Evolutionary conservation across 2,113 vertebrate genomes (phyloP).

Genomic region (Zootoca vivipara): DNA sequence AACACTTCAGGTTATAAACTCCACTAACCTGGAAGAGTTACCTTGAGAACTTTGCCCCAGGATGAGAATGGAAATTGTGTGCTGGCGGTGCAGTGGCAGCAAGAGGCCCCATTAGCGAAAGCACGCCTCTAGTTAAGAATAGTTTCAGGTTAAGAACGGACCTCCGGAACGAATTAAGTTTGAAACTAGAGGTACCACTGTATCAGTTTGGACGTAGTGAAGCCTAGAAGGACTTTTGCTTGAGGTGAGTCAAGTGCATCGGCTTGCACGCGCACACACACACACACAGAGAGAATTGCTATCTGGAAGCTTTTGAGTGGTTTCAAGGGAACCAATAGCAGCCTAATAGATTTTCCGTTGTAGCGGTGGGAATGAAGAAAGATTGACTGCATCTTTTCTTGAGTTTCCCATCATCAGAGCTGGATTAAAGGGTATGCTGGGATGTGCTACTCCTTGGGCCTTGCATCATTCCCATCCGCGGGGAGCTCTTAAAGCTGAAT

Average conservation of each 20-base stretch:
- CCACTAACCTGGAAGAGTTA: no score
- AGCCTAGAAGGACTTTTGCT: neutral
- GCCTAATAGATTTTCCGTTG: neutral
- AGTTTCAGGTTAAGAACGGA: no score
- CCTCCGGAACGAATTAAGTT: no score
- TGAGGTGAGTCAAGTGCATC: neutral
- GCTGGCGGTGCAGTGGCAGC: fast-evolving
- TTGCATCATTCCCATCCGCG: neutral
- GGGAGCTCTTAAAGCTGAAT: no score
- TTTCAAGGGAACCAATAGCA: neutral
- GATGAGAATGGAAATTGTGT: no score
- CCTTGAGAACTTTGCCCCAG: no score
- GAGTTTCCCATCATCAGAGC: no score
- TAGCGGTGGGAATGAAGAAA: neutral
- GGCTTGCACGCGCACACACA: neutral
- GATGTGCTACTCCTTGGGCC: neutral
- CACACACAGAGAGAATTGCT: neutral
- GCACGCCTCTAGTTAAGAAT: no score
- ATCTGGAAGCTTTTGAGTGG: neutral
- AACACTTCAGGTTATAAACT: no score
- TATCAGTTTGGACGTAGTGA: neutral
- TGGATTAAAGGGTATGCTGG: neutral
- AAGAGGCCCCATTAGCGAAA: no score
- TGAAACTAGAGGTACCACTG: no score
- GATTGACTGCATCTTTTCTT: neutral